These are phyloP conservation scores for Diadegma fenestrale DNA, from an alignment of 2,888 invertebrate genomes.

Conservation along the genomic window DNA sequence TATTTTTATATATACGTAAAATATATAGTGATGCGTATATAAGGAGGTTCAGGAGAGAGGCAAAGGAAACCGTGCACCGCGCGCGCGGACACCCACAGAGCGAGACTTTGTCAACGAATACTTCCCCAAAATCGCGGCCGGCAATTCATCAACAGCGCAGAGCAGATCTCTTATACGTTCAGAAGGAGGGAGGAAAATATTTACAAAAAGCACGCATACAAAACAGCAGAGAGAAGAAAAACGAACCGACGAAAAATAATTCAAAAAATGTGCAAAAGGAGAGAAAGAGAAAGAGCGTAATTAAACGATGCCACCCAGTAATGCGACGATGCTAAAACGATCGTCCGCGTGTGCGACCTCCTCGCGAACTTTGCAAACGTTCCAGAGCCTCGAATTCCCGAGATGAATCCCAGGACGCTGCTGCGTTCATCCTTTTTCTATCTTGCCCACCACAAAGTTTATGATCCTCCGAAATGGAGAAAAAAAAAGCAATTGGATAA, in stretches of 20 bases:
- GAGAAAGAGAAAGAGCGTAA: slow-evolving; percentile 49
- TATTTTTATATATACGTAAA: not conserved
- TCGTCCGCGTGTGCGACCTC: slow-evolving; percentile 31
- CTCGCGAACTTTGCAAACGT: slow-evolving; percentile 53
- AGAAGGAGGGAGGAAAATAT: not conserved
- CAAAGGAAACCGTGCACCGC: slow-evolving; percentile 48
- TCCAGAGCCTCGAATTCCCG: slow-evolving; percentile 36
- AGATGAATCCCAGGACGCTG: not conserved
- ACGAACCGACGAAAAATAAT: slow-evolving; percentile 33
- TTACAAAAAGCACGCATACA: not conserved
- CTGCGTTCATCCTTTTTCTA: not conserved
- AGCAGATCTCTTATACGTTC: slow-evolving; percentile 26
- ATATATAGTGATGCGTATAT: not conserved
- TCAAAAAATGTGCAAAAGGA: slow-evolving; percentile 28
- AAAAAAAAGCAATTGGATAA: too few relatives aligned
- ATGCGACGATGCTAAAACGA: slow-evolving; percentile 70
- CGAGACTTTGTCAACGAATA: slow-evolving; percentile 67
- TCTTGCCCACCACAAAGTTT: not conserved
- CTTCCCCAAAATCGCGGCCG: slow-evolving; percentile 61
- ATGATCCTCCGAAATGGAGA: not conserved
- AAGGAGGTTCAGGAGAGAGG: slow-evolving; percentile 47
- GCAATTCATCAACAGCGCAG: slow-evolving; percentile 58
- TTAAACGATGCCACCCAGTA: slow-evolving; percentile 71
- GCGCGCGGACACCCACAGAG: slow-evolving; percentile 69
- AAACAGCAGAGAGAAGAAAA: not conserved